Base-by-base conservation (phyloP, 2,797 vertebrate species). In the Nothura maculosa region DNA sequence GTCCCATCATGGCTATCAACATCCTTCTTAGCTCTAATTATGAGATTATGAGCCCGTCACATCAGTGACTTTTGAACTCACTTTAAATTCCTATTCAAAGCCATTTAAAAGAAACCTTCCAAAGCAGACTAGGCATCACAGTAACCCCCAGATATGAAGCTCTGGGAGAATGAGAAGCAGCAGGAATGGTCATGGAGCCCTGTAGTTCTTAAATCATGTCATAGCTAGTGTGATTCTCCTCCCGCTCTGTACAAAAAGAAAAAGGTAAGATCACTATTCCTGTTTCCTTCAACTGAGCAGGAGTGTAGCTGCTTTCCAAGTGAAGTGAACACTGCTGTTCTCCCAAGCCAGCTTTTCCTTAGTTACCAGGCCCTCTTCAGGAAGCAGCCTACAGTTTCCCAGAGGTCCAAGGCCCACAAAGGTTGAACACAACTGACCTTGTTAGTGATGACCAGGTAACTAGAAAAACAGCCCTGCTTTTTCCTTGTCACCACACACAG, bases 401-500 rank as follows among this genome's bases (percentile, higher is more conserved):
- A 52, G 82, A 73, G 61, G 52, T 79, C 77, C 20, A 21, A 78
- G 60, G 64, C 87, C 67, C 36, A 50, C 77, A 50, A 74, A 60
- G 34, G 2, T 1, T 55, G 83, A 91, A 86, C 93, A 90, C 67
- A 91, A 76, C 32, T 48, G 54, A 80, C 34, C 45, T 81, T 61
- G 38, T 47, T 87, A 92, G 76, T 24, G 10, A 28, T 62, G 60
- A 34, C 61, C 43, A 6, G 2, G 60, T 73, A 60, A 50, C 19
- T 7, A 28, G 66, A 93, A 94, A 73, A 85, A 87, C 32, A 60
- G 58, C 20, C 22, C 60, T 17, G 80, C 84, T 91, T 76, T 89
- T 81, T 85, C 45, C 55, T 64, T 60, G 64, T 8, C 50, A 52
- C 15, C 15, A 16, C 27, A 52, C 61, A 38, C 38, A 25, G 82